phyloP scores from a whole-genome alignment of 2,113 vertebrate genomes.

The Apteryx owenii region DNA sequence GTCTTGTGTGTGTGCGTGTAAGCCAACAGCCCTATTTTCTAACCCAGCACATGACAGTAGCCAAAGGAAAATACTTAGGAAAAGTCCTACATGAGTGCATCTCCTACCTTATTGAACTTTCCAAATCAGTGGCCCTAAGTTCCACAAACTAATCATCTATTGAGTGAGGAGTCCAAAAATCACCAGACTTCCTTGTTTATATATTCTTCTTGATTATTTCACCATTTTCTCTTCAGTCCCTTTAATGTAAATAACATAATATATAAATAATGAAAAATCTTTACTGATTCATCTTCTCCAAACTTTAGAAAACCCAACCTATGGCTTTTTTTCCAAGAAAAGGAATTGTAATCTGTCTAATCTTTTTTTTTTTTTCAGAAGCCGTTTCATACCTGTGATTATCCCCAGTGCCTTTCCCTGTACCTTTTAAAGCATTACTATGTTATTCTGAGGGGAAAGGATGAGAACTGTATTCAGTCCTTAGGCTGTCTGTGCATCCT shows the following conservation, averaged over 20 bases:
- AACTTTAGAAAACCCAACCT: not conserved
- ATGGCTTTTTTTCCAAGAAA: not conserved
- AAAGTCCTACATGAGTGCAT: not conserved
- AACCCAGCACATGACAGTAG: not conserved
- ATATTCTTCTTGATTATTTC: not conserved
- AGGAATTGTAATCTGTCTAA: not conserved
- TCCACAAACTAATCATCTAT: not conserved
- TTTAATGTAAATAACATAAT: not conserved
- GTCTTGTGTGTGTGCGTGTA: not conserved
- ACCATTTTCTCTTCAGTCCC: not conserved
- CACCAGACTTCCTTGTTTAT: not conserved
- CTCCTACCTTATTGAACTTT: not conserved
- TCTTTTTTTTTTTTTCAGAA: not conserved
- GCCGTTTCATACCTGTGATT: fast-evolving
- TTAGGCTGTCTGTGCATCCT: not conserved
- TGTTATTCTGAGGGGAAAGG: not conserved
- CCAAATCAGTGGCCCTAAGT: not conserved
- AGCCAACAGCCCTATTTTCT: not conserved
- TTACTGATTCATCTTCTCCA: not conserved
- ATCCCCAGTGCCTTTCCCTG: not conserved
- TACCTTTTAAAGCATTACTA: not conserved
- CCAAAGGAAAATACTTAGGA: not conserved
- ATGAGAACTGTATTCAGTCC: not conserved
- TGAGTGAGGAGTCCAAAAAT: not conserved
- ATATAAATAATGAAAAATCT: not conserved